phyloP scores from a whole-genome alignment of 2,113 vertebrate genomes.

The Circaetus gallicus region DNA sequence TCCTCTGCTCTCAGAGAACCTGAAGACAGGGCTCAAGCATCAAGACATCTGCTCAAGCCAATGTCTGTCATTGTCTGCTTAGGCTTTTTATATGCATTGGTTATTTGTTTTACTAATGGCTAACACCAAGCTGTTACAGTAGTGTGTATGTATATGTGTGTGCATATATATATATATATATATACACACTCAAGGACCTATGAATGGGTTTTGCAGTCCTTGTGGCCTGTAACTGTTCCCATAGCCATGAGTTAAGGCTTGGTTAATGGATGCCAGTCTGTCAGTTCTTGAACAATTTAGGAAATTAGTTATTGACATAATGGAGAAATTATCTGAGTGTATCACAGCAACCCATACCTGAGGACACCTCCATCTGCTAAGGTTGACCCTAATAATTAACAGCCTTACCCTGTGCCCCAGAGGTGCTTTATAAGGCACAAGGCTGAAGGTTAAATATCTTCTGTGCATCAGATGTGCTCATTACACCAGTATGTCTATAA shows the following conservation, averaged over 20 bases:
- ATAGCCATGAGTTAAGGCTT: neutral
- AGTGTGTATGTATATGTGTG: neutral
- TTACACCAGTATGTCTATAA: neutral
- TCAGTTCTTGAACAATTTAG: conserved; percentile 22
- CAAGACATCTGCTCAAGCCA: neutral
- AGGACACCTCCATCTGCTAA: neutral
- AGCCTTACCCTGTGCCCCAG: neutral
- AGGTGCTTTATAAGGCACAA: conserved; percentile 2
- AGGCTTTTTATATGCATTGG: neutral
- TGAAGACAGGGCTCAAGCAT: neutral
- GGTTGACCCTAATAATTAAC: conserved; percentile 36
- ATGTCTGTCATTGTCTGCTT: neutral
- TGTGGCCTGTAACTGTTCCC: neutral
- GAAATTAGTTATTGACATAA: conserved; percentile 47
- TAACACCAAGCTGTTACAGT: neutral
- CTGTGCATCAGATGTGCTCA: conserved; percentile 3
- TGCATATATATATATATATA: neutral
- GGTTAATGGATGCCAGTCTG: neutral
- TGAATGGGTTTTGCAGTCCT: neutral
- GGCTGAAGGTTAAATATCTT: conserved; percentile 47
- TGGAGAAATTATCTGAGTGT: conserved; percentile 12
- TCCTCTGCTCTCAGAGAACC: neutral
- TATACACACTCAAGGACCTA: neutral
- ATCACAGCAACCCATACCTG: neutral
- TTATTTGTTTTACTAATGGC: neutral